Evolutionary conservation across 2,113 vertebrate genomes (phyloP), one percentile per base, ranked within the genome.

Genomic region (Zosterops borbonicus): DNA sequence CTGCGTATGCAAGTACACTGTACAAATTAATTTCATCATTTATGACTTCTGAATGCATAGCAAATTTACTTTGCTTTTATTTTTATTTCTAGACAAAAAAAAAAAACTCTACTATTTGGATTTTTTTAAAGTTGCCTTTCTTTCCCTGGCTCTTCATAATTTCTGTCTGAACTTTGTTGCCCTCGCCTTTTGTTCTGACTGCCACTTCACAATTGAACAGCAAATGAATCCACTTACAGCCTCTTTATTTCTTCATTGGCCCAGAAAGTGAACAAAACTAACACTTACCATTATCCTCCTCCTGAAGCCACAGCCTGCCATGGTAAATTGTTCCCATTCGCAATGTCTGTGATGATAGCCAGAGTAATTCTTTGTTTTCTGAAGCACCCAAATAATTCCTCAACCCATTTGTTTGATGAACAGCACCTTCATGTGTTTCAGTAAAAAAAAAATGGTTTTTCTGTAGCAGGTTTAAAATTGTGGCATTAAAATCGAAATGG

Each of bases 211-310:
- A 84, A 49, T 0, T 87, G 83, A 90, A 77, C 55, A 35, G 14
- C 29, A 76, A 95, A 94, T 91, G 28, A 93, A 96, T 68, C 56
- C 13, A 84, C 22, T 96, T 73, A 73, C 16, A 92, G 39, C 29
- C 42, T 86, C 63, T 84, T 88, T 93, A 90, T 94, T 92, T 85
- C 62, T 95, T 88, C 20, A 2, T 91, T 83, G 41, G 28, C 90
- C 92, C 33, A 85, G 58, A 75, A 93, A 96, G 55, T 82, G 86
- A 87, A 79, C 28, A 90, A 90, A 89, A 85, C 71, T 89, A 93
- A 71, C 42, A 91, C 62, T 90, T 89, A 84, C 17, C 29, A 60
- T 90, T 89, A 90, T 88, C 46, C 7, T 49, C 18, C 37, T 78
- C 44, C 76, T 49, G 14, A 74, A 67, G 56, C 74, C 86, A 58